Evolutionary conservation across 2,113 vertebrate species (phyloP), one percentile per base, ranked within the genome.

Genomic region (Acrocephalus arundinaceus): DNA sequence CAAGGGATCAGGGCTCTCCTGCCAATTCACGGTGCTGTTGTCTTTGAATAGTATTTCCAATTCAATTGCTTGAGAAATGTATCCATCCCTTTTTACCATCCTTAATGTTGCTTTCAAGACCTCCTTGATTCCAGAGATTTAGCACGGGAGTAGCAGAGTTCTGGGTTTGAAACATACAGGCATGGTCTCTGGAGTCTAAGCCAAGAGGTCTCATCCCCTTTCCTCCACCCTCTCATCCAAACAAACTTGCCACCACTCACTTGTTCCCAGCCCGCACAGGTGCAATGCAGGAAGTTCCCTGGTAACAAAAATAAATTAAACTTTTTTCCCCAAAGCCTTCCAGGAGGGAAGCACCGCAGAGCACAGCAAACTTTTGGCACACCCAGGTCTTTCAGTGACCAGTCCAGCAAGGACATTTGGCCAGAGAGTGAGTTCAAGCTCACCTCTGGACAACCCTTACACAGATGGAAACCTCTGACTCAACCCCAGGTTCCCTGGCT

Each of bases 381-480:
- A 12, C 43, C 25, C 75, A 83, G 25, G n/a, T 45, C 71, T 85
- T 70, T 90, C 59, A 25, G 68, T 71, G 85, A 63, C 49, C 91
- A 58, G 67, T 70, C 67, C 73, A 43, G 21, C 63, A 71, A 93
- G 82, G 93, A 83, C 77, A 61, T 75, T 28, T 49, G 94, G 91
- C 88, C 58, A 58, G 78, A 21, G 45, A 68, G 43, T 55, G 87
- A 90, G 71, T 73, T 85, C 57, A 30, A 23, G 8, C 65, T 97
- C 95, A 94, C 97, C 97, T 97, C 97, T 97, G 96, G 97, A 93
- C 97, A 97, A 96, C 97, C 96, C 87, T 91, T 51, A 33, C 46
- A 81, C 96, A 97, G 94, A 97, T 97, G 95, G 87, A 90, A 97
- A 88, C n/a, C 93, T 59, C 94, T 94, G 94, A 97, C 94, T 96